Conservation (phyloP, 2,113 vertebrate genomes). For the Odontesthes bonariensis region DNA sequence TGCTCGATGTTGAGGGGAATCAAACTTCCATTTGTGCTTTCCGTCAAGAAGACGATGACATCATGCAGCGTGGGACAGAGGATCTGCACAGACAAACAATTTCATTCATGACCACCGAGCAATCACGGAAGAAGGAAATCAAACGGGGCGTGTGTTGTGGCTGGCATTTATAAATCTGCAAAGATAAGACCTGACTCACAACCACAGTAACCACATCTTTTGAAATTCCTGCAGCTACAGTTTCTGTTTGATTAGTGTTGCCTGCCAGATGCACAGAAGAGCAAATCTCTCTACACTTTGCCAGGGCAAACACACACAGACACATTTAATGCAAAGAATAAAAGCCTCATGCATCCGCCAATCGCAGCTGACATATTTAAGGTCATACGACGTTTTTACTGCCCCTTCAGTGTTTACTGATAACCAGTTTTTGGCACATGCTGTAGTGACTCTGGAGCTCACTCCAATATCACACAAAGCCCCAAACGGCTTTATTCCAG, state of each 20-base stretch:
- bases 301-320: not conserved
- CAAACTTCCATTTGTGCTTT: slow-evolving; percentile 72
- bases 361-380: not conserved
- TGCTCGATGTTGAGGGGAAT: slow-evolving; percentile 80
- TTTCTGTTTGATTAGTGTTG: not conserved
- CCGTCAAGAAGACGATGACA: slow-evolving; percentile 79
- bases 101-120: not conserved
- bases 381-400: not conserved
- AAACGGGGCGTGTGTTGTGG: not conserved
- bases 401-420: not conserved
- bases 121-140: not conserved
- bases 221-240: not conserved
- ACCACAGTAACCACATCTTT: no score
- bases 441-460: not conserved
- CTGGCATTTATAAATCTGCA: not conserved
- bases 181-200: not conserved
- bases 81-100: slow-evolving; percentile 69
- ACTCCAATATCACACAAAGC: not conserved
- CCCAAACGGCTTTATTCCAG: not conserved
- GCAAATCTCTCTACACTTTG: not conserved
- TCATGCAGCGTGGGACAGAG: slow-evolving; percentile 78
- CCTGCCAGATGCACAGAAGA: not conserved
- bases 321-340: not conserved
- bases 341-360: not conserved
- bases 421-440: not conserved